phyloP scores from a whole-genome alignment of 2,888 invertebrate genomes.

The Aradus depressus region DNA sequence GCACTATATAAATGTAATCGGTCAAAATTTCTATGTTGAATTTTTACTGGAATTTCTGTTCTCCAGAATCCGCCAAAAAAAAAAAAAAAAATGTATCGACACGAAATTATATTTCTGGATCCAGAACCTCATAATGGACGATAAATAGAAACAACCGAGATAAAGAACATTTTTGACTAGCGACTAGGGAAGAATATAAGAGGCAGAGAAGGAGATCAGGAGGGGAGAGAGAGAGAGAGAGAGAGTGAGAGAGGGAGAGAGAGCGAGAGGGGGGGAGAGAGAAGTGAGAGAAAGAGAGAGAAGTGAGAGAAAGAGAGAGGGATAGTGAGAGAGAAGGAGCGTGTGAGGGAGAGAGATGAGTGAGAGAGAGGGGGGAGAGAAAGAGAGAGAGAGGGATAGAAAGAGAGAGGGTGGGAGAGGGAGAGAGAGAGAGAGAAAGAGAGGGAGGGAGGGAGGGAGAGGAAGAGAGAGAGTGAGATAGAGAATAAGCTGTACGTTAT shows the following conservation, averaged over 20 bases:
- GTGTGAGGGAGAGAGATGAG: not conserved
- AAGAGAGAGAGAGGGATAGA: slow-evolving; percentile 1
- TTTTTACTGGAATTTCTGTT: no score
- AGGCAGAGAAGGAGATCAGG: slow-evolving; percentile 2
- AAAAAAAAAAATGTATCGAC: no score
- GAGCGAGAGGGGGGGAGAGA: not conserved
- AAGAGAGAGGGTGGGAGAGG: not conserved
- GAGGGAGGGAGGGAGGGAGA: slow-evolving; percentile 1
- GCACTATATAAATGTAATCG: no score
- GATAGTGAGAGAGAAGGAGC: not conserved
- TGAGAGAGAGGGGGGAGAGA: not conserved
- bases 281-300: not conserved
- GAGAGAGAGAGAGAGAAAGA: no score
- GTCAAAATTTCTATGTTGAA: no score
- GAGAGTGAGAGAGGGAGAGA: not conserved
- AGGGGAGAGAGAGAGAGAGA: not conserved
- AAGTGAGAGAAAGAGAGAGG: not conserved
- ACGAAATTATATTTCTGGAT: no score
- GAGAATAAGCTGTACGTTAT: no score
- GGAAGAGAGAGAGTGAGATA: not conserved
- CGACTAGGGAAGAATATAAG: not conserved
- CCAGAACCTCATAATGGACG: no score
- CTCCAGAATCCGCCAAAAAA: no score
- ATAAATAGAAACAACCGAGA: no score
- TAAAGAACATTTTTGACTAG: no score